These are phyloP conservation scores for Cephus rjabovi DNA, from an alignment of 2,888 invertebrate species.

Conservation along the genomic window DNA sequence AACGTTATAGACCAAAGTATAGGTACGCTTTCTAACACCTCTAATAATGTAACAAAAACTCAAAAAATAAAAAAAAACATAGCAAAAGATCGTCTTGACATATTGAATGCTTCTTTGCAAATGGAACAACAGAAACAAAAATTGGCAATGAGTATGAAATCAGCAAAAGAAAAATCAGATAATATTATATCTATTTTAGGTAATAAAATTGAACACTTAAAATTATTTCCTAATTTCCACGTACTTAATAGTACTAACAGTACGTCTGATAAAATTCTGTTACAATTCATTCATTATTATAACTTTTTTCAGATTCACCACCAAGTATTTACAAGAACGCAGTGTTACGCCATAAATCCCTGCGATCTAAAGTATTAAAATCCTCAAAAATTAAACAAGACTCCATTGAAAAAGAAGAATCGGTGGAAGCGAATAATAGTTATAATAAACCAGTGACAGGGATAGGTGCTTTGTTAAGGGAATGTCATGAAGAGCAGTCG, in stretches of 20 bases:
- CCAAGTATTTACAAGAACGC: constrained; percentile 26
- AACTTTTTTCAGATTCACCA: constrained; percentile 1
- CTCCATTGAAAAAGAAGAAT: too few species aligned
- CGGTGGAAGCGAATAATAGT: too few species aligned
- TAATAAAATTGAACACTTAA: background rate
- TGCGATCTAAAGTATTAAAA: constrained; percentile 1
- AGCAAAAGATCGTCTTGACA: constrained; percentile 35
- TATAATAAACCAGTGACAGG: too few species aligned
- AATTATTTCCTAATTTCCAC: too few species aligned
- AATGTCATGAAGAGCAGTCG: constrained; percentile 15
- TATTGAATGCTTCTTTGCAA: constrained; percentile 12
- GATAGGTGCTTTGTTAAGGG: background rate
- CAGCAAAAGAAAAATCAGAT: background rate
- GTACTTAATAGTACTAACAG: too few species aligned
- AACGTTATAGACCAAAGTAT: too few species aligned
- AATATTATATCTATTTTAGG: background rate
- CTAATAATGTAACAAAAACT: too few species aligned
- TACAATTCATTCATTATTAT: too few species aligned
- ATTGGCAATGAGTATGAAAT: background rate
- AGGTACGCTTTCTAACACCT: too few species aligned
- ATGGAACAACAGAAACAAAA: background rate
- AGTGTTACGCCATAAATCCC: constrained; percentile 19
- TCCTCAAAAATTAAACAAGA: too few species aligned
- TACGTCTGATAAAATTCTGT: too few species aligned
- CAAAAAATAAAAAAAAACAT: constrained; percentile 24